Base-by-base conservation (phyloP, 2,888 invertebrate species). In the Pristionchus fissidentatus region DNA sequence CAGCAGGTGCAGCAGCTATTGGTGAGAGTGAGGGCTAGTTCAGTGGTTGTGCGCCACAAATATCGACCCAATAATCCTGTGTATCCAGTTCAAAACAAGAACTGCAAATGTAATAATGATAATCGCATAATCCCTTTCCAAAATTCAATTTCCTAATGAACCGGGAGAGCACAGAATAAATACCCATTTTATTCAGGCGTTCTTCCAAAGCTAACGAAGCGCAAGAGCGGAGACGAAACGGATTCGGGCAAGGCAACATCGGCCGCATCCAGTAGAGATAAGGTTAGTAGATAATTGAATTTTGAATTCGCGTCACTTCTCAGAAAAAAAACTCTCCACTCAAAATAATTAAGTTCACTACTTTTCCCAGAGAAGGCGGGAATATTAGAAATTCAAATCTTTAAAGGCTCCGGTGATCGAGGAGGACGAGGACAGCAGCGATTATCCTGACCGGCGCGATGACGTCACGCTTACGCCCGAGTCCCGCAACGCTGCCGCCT, bases 221-320 rank as follows among this genome's bases (percentile, higher is more conserved):
- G 26, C 8, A 38, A 41, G 41, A n/a, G 29, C n/a, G 57, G 43
- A 3, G 55, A 55, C 57, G 55, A 55, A 7, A 41, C 55, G 26
- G 79, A 79, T 41, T 79, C 79, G n/a, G 79, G 79, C 38, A 79
- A 79, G 29, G 79, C 79, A 0, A 79, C 79, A 3, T 79, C 79
- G 2, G 57, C 79, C 26, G 57, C 79, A 5, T 79, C 79, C 38
- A 57, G 55, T 38, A 79, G 79, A 32, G 57, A 79, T 26, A 57
- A 57, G 41, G 79, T 52, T 60, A 26, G 8, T 26, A 49, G 49
- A 19, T 19, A 73, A 32, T 49, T 32, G 35, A 46, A 49, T 26
- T 77, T 46, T 46, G 35, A 35, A 49, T 49, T 77, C 49, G 49
- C 75, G 49, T 49, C 19, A 26, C 3, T 77, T 49, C 41, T 62